Conservation (phyloP, 2,797 vertebrate genomes). For the Setipinna tenuifilis region DNA sequence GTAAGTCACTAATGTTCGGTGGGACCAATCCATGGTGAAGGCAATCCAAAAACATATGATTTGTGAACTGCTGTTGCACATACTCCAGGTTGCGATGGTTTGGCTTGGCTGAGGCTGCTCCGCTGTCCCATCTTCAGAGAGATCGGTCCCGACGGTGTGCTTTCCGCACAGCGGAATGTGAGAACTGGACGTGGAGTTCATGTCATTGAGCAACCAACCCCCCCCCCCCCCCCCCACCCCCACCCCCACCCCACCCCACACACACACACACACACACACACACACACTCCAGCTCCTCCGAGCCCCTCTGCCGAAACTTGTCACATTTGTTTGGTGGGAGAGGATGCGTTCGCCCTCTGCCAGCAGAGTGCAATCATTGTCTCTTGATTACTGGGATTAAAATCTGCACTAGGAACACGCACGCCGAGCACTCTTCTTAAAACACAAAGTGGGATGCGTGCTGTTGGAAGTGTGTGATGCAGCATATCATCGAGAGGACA, state of each 20-base stretch:
- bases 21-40: not conserved
- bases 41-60: not conserved
- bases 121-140: not conserved
- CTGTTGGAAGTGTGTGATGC: too few relatives aligned
- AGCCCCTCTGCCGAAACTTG: not conserved
- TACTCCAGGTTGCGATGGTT: not conserved
- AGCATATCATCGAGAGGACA: too few relatives aligned
- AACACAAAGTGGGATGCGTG: too few relatives aligned
- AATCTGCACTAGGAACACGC: too few relatives aligned
- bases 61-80: not conserved
- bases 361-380: too few relatives aligned
- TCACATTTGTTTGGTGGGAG: too few relatives aligned
- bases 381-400: too few relatives aligned
- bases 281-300: not conserved
- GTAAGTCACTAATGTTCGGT: not conserved
- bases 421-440: too few relatives aligned
- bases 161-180: not conserved
- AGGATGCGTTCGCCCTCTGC: too few relatives aligned
- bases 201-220: not conserved
- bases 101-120: not conserved
- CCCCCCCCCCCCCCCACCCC: not conserved
- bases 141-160: constrained; percentile 7
- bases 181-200: not conserved
- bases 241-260: not conserved
- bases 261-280: not conserved